Evolutionary conservation across 2,888 invertebrate genomes (phyloP), one percentile per base, ranked within the genome.

Genomic region (Allacma fusca): DNA sequence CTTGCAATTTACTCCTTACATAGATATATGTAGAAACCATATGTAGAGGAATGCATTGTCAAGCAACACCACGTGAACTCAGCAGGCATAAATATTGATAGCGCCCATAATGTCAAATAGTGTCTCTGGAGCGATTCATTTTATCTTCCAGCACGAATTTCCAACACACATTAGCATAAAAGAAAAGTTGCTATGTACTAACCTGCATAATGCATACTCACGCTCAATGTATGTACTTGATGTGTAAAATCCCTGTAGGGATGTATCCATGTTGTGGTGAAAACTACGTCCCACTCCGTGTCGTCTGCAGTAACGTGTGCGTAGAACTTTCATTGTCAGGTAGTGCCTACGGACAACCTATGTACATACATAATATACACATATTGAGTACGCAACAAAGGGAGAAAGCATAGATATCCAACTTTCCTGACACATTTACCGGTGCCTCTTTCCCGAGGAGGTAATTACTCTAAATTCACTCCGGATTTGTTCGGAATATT

Each of bases 111-210:
- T 71, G 71, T 71, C 71, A 71, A 71, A 71, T 24, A 24, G 50
- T 71, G 71, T 71, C 57, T 50, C 24, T 50, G 28, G 71, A 71
- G 43, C 71, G 43, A 71, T 71, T 71, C 71, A 71, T 71, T 71
- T 71, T 71, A 71, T 71, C 71, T 71, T 43, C 19, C 26, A 28
- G 16, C 71, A 26, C 69, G 16, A 70, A 21, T 43, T 43, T 70
- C 43, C 16, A 43, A 70, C 21, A 21, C 44, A 16, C 69, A 70
- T 70, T 70, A 70, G 69, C 68, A 68, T 68, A 34, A 43, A 68
- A 68, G 34, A 43, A 21, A 50, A 50, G 19, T 19, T n/a, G 50
- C 16, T 50, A 50, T 16, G 16, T 34, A n/a, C 9, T 7, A 13
- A 50, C 50, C n/a, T 50, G 19, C 50, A 16, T 50, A 50, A 50